These are phyloP conservation scores for Hermodice carunculata DNA, from an alignment of 2,888 invertebrate genomes.

Conservation along the genomic window DNA sequence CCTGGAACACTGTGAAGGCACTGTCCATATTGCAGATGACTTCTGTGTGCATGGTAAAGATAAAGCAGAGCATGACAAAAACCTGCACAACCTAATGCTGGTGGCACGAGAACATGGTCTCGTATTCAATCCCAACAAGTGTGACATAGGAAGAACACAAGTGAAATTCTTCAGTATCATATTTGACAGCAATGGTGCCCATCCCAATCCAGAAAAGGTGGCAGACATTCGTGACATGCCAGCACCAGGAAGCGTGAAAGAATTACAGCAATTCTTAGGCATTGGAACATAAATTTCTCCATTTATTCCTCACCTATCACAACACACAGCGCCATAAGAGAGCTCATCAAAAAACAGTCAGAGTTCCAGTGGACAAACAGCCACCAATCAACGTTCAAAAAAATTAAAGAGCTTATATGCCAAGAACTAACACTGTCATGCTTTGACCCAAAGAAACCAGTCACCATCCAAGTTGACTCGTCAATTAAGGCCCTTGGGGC, in stretches of 20 bases:
- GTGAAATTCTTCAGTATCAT: background rate
- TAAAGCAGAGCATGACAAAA: slow-evolving; percentile 3
- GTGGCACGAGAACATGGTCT: background rate
- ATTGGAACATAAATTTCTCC: slow-evolving; percentile 27
- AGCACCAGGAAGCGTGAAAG: slow-evolving; percentile 19
- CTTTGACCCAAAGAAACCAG: background rate
- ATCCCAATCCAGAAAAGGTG: slow-evolving; percentile 24
- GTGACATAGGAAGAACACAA: background rate
- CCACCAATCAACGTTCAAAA: background rate
- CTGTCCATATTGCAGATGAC: slow-evolving; percentile 17
- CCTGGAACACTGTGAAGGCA: slow-evolving; percentile 16
- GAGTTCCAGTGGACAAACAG: slow-evolving; percentile 16
- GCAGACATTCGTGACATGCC: slow-evolving; percentile 28
- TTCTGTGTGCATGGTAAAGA: slow-evolving; percentile 1
- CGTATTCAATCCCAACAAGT: background rate
- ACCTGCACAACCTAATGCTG: background rate
- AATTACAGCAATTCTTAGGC: slow-evolving; percentile 33
- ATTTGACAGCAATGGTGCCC: background rate
- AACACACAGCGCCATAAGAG: slow-evolving; percentile 8
- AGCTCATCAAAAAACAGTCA: slow-evolving; percentile 28
- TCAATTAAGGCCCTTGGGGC: slow-evolving; percentile 44
- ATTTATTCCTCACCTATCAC: slow-evolving; percentile 23
- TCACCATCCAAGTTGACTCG: slow-evolving; percentile 36
- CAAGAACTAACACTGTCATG: background rate
- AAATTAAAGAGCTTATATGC: background rate